phyloP scores from a whole-genome alignment of 2,113 vertebrate species.

The Zosterops borbonicus region DNA sequence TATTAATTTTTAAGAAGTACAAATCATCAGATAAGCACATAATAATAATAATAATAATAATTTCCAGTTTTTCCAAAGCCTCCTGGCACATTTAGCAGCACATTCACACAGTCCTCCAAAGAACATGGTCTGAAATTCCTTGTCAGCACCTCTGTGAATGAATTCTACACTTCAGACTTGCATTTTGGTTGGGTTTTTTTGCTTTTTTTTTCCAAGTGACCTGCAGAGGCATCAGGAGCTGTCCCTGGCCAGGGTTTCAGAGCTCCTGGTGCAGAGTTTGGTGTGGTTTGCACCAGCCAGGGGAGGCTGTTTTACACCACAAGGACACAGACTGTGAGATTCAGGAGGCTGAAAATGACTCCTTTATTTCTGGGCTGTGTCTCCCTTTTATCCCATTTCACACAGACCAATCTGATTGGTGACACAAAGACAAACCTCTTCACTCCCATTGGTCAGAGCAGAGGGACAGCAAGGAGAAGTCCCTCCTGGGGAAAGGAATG shows the following conservation, averaged over 20 bases:
- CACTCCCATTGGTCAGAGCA: too few relatives aligned
- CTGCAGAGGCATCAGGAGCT: neutral
- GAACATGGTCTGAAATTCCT: neutral
- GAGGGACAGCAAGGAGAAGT: too few relatives aligned
- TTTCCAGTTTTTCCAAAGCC: neutral
- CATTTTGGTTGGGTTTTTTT: neutral
- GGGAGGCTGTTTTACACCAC: too few relatives aligned
- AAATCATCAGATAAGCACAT: neutral
- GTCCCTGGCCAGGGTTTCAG: neutral
- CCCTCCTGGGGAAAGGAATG: too few relatives aligned
- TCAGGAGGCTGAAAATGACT: too few relatives aligned
- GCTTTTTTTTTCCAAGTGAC: neutral
- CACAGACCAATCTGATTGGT: too few relatives aligned
- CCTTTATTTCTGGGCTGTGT: too few relatives aligned
- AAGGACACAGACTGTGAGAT: too few relatives aligned
- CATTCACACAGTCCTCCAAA: neutral
- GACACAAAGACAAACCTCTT: too few relatives aligned
- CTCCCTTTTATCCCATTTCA: too few relatives aligned
- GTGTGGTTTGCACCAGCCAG: too few relatives aligned
- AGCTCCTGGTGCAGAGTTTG: neutral
- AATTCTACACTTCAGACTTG: neutral
- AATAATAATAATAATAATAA: too few relatives aligned
- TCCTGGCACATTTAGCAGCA: neutral
- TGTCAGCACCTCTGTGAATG: neutral
- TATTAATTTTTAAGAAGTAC: neutral